Conservation (phyloP, 2,888 invertebrate species). For the Hesperia comma region DNA sequence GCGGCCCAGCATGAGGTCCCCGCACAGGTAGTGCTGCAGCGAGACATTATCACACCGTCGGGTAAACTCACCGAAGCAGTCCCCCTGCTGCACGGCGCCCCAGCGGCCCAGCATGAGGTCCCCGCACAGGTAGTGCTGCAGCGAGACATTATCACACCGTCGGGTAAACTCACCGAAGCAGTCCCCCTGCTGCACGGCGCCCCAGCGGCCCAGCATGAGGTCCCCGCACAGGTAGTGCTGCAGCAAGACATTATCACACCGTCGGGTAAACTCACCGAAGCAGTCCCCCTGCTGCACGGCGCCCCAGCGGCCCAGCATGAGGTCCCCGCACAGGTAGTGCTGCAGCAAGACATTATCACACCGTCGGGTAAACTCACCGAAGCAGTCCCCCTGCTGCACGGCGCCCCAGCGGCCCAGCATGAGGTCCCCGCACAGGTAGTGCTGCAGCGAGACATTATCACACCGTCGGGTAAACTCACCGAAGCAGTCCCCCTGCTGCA, state of each 20-base stretch:
- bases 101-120: conserved; percentile 96
- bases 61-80: conserved; percentile 89
- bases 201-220: conserved; percentile 96
- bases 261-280: conserved; percentile 85
- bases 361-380: conserved; percentile 79
- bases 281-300: conserved; percentile 98
- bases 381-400: conserved; percentile 98
- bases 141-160: too few relatives aligned
- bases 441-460: conserved; percentile 97
- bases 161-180: conserved; percentile 88
- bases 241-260: too few relatives aligned
- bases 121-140: conserved; percentile 97
- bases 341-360: too few relatives aligned
- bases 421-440: conserved; percentile 97
- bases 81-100: conserved; percentile 98
- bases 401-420: conserved; percentile 97
- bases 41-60: too few relatives aligned
- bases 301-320: conserved; percentile 97
- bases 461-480: conserved; percentile 77
- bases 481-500: conserved; percentile 98
- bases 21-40: conserved; percentile 97
- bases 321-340: conserved; percentile 96
- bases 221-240: conserved; percentile 98
- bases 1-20: conserved; percentile 94
- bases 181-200: conserved; percentile 97